Conservation (phyloP, 53 echinoderm and acorn worm genomes). For the Actinopyga echinites region DNA sequence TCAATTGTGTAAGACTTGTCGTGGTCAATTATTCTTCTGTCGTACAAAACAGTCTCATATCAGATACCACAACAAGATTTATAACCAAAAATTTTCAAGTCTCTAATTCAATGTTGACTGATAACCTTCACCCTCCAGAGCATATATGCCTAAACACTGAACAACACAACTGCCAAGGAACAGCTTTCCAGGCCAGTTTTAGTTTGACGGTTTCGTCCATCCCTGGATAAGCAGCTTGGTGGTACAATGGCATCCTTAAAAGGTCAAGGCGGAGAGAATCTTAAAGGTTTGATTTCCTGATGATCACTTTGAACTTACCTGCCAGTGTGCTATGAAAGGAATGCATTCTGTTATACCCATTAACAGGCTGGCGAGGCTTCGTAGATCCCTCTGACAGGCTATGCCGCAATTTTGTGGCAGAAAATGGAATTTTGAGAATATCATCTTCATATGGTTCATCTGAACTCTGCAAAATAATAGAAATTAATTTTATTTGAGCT, state of each 20-base stretch:
- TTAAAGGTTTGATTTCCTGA: neutral
- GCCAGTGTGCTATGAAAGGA: conserved; percentile 39
- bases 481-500: neutral
- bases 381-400: conserved; percentile 12
- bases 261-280: conserved; percentile 21
- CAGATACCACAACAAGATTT: too few species aligned
- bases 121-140: too few species aligned
- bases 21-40: too few species aligned
- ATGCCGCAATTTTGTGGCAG: conserved; percentile 14
- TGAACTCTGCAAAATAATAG: neutral
- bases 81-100: too few species aligned
- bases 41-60: too few species aligned
- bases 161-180: too few species aligned
- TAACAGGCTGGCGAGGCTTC: neutral
- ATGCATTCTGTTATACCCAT: conserved; percentile 42
- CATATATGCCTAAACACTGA: too few species aligned
- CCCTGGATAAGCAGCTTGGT: conserved; percentile 16
- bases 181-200: too few species aligned
- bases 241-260: conserved; percentile 13
- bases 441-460: neutral
- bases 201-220: too few species aligned
- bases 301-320: conserved; percentile 15
- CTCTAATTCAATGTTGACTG: too few species aligned
- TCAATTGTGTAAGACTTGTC: too few species aligned
- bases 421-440: conserved; percentile 24